Conservation (phyloP, 2,888 invertebrate species). For the Rhorus exstirpatorius region DNA sequence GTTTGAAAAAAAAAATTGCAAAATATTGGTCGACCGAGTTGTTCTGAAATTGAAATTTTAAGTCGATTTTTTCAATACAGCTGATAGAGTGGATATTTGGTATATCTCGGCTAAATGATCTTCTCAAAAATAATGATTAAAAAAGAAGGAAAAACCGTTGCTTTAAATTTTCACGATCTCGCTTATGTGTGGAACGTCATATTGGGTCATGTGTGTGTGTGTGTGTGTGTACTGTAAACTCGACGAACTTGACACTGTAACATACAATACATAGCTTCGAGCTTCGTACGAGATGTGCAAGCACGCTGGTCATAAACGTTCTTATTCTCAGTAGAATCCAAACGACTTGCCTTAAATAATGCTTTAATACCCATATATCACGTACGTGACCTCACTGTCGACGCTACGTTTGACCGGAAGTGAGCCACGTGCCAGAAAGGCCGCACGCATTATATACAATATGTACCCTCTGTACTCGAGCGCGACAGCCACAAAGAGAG, state of each 20-base stretch:
- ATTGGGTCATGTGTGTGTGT: not conserved
- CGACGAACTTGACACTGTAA: slow-evolving; percentile 69
- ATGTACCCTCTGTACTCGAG: slow-evolving; percentile 57
- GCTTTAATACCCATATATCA: slow-evolving; percentile 66
- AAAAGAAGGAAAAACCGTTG: no score
- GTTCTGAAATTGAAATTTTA: no score
- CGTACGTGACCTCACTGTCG: slow-evolving; percentile 69
- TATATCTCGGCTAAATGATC: no score
- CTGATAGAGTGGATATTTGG: no score
- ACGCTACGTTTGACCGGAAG: slow-evolving; percentile 70
- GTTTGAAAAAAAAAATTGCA: no score
- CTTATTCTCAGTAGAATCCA: slow-evolving; percentile 56
- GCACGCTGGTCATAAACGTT: slow-evolving; percentile 29
- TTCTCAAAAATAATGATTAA: no score
- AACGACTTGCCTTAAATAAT: slow-evolving; percentile 68
- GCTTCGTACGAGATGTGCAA: slow-evolving; percentile 32
- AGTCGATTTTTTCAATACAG: no score
- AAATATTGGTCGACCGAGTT: no score
- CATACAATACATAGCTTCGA: slow-evolving; percentile 21
- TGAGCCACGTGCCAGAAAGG: slow-evolving; percentile 74
- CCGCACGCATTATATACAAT: slow-evolving; percentile 69
- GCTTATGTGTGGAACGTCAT: not conserved
- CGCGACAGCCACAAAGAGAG: slow-evolving; percentile 43
- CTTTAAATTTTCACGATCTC: no score
- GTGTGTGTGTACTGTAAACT: not conserved